Evolutionary conservation across 2,797 vertebrate genomes (phyloP), one percentile per base, ranked within the genome.

Genomic region (Cirrhinus molitorella): DNA sequence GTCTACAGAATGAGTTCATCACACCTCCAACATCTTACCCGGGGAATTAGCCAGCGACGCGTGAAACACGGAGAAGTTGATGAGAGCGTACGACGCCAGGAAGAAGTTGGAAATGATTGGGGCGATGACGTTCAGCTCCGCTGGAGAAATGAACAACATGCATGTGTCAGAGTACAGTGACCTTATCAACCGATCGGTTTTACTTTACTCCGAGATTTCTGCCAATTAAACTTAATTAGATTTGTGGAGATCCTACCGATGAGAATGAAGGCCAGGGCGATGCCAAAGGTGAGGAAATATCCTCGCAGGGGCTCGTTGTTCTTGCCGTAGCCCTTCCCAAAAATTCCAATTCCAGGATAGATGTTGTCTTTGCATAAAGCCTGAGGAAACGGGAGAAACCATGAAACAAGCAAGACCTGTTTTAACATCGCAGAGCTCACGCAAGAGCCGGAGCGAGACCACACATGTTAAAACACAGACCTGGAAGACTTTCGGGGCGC

Each of bases 41-140:
- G 98, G 98, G 76, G 98, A 99, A 92, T 99, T 99, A 79, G 98
- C 98, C 91, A 99, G 93, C n/a, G 98, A 99, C 5, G 98, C 98
- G 73, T 99, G 98, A 92, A 99, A 99, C 88, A 99, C 98, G 0
- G 98, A 99, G 92, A 99, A 99, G 93, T 99, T 99, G 92, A 99
- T 99, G 93, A 99, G 92, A 75, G 98, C 98, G 43, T 99, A 99
- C 0, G 98, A 99, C 1, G 98, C 97, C 95, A 99, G 92, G 94
- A 99, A 99, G 89, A 99, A 99, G 91, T 99, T 99, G 78, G 98
- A 99, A 93, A 99, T 99, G 93, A 99, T 99, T 76, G 98, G 98
- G 84, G 98, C 98, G 66, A 99, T 99, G 45, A 95, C 71, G 79
- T 99, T 99, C 91, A 99, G 87, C 92, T 99, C 75, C 10, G 97